phyloP scores from a whole-genome alignment of 2,888 invertebrate genomes.

The Polietes domitor region DNA sequence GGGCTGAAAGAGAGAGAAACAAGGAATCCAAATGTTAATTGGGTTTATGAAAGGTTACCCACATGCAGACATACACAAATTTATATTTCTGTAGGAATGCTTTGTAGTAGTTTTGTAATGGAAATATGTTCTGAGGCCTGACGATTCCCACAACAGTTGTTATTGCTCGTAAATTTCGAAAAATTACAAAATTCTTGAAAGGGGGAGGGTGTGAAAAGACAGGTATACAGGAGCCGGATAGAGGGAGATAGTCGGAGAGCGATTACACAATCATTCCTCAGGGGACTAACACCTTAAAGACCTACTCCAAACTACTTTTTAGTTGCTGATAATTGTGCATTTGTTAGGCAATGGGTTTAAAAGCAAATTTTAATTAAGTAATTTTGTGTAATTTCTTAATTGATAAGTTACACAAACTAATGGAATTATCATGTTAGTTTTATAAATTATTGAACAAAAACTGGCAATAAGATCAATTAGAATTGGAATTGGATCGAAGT shows the following conservation, averaged over 20 bases:
- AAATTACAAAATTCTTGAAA: too few species aligned
- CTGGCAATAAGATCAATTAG: not conserved
- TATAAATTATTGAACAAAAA: not conserved
- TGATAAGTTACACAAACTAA: too few species aligned
- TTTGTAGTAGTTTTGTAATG: not conserved
- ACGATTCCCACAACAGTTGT: not conserved
- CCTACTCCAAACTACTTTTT: too few species aligned
- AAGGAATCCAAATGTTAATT: conserved; percentile 49
- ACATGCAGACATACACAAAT: not conserved
- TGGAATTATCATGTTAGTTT: not conserved
- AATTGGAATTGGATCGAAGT: too few species aligned
- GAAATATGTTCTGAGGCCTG: not conserved
- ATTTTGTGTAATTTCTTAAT: not conserved
- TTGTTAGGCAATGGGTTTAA: not conserved
- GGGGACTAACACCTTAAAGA: too few species aligned
- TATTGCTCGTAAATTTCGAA: too few species aligned
- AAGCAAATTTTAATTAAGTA: not conserved
- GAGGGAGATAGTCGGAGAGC: too few species aligned
- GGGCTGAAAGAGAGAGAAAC: not conserved
- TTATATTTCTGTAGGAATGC: not conserved
- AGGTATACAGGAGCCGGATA: too few species aligned
- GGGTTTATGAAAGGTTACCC: conserved; percentile 50
- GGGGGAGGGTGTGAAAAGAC: too few species aligned
- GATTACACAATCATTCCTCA: too few species aligned
- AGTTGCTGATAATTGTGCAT: too few species aligned